Conservation (phyloP, 2,113 vertebrate genomes). For the Mormyrus lacerda region DNA sequence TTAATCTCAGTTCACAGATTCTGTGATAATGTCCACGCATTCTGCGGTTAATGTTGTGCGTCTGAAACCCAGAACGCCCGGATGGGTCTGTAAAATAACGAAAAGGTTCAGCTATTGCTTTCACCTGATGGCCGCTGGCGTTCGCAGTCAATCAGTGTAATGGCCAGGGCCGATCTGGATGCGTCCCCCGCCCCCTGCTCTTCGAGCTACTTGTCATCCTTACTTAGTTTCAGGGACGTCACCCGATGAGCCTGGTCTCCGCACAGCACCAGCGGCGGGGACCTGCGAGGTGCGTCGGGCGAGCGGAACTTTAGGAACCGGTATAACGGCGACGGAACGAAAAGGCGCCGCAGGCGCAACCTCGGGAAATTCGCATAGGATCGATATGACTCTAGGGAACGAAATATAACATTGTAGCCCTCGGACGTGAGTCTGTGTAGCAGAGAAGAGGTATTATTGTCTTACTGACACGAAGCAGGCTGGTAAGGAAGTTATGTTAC, state of each 20-base stretch:
- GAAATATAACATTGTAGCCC: neutral
- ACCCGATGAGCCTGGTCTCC: constrained; percentile 37
- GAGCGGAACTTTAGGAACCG: constrained; percentile 18
- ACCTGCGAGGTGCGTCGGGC: constrained; percentile 11
- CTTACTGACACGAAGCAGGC: constrained; percentile 12
- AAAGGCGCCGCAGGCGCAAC: neutral
- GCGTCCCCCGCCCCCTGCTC: constrained; percentile 43
- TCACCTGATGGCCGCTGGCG: constrained; percentile 15
- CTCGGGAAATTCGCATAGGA: neutral
- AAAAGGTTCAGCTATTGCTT: neutral
- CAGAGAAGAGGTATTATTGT: constrained; percentile 15
- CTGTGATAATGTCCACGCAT: neutral
- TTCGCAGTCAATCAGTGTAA: constrained; percentile 4
- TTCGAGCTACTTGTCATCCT: constrained; percentile 37
- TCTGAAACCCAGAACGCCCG: neutral
- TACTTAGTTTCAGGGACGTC: constrained; percentile 34
- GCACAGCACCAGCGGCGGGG: constrained; percentile 9
- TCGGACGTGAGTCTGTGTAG: neutral
- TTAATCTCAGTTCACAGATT: neutral
- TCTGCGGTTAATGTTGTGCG: neutral
- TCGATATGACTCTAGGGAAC: neutral
- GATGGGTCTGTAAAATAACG: neutral
- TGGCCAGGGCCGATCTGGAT: constrained; percentile 18
- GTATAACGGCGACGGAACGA: neutral
- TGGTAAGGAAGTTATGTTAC: constrained; percentile 25